Evolutionary conservation across 1,140 invertebrate genomes (phyloP), one percentile per base, ranked within the genome.

Genomic region (Anastrepha ludens): DNA sequence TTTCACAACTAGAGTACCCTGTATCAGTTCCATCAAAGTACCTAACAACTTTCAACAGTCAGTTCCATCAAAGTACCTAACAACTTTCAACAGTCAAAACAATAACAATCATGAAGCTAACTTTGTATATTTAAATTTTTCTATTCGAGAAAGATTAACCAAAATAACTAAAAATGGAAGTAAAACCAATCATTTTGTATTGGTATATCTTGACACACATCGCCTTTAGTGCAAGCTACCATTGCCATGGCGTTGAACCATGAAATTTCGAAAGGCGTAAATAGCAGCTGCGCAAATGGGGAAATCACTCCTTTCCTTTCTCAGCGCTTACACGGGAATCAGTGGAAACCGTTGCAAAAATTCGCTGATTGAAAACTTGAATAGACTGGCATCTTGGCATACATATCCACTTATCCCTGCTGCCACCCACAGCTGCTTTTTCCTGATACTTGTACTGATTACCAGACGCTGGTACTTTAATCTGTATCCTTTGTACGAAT

Each of bases 321-420:
- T 29, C 29, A 29, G 29, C 29, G 29, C 29, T 29, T 29, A 29
- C 29, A 29, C 29, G 29, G 1, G 29, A 29, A 29, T 81, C 3
- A 55, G 3, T 55, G 74, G 11, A 15, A 81, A 17, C n/a, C 29
- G 44, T 55, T 13, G n/a, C 58, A 20, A 65, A 78, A 88, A 86
- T 62, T 87, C 44, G 65, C 67, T 85, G 86, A 88, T 88, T 89
- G 87, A 59, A 85, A 67, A 87, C 74, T 85, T 87, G 58, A 59
- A 87, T 64, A 44, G 81, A 47, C 65, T 20, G 17, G 47, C n/a
- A 62, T 55, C 9, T 39, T 44, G 0, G 17, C 60, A 86, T 64
- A 67, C 44, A 74, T 29, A 78, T 59, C 74, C 58, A 50, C 41
- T 11, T 85, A 47, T 44, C 13, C 9, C 15, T 5, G 1, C 3